Percentiles rank a stretch among this genome's conserved stretches.
Evolutionary conservation across 1,140 invertebrate genomes (phyloP).

Genomic region (Diachasmimorpha longicaudata): DNA sequence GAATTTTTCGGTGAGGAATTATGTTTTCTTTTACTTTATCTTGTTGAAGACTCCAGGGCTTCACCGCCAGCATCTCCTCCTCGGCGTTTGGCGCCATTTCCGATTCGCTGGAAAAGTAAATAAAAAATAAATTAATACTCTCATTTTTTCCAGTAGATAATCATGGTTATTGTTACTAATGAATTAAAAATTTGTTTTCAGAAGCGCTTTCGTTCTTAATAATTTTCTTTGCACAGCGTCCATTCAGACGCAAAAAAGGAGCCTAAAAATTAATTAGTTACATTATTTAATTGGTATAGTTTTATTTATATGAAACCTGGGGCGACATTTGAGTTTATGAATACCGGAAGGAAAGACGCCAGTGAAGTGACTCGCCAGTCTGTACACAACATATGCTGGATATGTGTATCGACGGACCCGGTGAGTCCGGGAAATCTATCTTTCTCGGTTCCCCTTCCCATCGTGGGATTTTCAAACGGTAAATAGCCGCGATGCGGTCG

Average conservation of each 20-base stretch:
- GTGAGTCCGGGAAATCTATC: not conserved
- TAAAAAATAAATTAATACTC: not conserved
- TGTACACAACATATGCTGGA: not conserved
- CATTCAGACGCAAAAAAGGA: no score
- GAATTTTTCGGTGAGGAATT: not conserved
- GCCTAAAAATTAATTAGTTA: no score
- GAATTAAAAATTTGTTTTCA: not conserved
- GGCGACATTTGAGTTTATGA: not conserved
- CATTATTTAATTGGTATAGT: not conserved
- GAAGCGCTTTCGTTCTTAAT: not conserved
- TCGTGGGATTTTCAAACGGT: conserved; percentile 55
- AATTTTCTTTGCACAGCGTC: no score
- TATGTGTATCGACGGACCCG: not conserved
- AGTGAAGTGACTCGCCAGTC: not conserved
- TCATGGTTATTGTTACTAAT: no score
- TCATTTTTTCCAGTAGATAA: not conserved
- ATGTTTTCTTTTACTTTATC: conserved; percentile 48
- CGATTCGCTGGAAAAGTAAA: conserved; percentile 51
- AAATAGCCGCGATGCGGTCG: conserved; percentile 28
- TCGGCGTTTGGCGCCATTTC: conserved; percentile 63
- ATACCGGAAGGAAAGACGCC: conserved; percentile 3
- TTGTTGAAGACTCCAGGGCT: conserved; percentile 54
- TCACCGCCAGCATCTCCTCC: conserved; percentile 57
- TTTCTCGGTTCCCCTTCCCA: conserved; percentile 29
- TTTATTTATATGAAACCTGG: not conserved